These are phyloP conservation scores for Entomyzon cyanotis DNA, from an alignment of 2,113 vertebrate species.

Conservation along the genomic window DNA sequence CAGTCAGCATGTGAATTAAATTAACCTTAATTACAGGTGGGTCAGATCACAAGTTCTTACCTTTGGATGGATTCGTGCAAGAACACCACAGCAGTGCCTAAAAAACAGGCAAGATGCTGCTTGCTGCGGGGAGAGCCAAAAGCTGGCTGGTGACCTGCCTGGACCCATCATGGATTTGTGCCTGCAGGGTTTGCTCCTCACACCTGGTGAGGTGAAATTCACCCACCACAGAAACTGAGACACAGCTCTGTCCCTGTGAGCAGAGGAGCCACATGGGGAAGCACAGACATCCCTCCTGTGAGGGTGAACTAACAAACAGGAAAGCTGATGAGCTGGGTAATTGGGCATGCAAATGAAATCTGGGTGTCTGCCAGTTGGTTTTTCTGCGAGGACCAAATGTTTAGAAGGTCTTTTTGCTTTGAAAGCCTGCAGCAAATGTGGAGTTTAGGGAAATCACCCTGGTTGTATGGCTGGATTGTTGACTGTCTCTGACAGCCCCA, in stretches of 20 bases:
- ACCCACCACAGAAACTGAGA: not conserved
- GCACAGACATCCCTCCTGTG: not conserved
- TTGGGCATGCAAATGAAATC: not conserved
- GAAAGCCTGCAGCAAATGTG: not conserved
- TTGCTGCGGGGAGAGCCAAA: not conserved
- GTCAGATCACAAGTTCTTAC: not conserved
- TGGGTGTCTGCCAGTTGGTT: not conserved
- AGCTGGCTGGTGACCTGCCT: not conserved
- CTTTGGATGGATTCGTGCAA: not conserved
- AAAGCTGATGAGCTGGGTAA: not conserved
- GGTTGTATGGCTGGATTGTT: not conserved
- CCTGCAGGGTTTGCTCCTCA: not conserved
- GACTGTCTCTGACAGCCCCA: not conserved
- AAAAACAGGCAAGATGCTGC: not conserved
- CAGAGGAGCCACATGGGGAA: accelerated
- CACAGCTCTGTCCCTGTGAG: not conserved
- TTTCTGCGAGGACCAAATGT: not conserved
- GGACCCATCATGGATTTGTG: not conserved
- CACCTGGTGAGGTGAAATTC: not conserved
- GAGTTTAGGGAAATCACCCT: not conserved
- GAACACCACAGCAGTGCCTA: not conserved
- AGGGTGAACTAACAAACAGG: not conserved
- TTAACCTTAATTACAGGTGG: not conserved
- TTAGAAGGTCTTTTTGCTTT: not conserved
- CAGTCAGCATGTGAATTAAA: not conserved